phyloP scores from a whole-genome alignment of 2,888 invertebrate species.

The Dryocosmus kuriphilus region DNA sequence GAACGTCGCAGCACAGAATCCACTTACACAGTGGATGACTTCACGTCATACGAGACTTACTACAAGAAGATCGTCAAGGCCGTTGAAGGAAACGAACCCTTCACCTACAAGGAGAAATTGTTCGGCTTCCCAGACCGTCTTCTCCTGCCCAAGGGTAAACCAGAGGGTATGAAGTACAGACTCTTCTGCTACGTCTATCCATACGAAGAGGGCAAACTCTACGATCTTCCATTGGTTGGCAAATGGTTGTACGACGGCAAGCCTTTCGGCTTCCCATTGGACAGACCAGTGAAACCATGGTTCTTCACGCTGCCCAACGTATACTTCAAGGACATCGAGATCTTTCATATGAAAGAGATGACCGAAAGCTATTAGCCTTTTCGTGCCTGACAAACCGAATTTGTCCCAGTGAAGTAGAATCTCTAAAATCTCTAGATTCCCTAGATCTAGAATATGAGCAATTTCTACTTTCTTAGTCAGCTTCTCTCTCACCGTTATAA shows the following conservation, averaged over 20 bases:
- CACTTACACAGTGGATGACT: slow-evolving; percentile 63
- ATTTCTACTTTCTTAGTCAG: background rate
- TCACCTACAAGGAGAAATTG: slow-evolving; percentile 67
- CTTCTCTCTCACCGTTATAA: background rate
- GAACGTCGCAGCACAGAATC: slow-evolving; percentile 70
- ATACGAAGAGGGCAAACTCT: slow-evolving; percentile 78
- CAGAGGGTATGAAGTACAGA: slow-evolving; percentile 82
- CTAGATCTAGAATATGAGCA: background rate
- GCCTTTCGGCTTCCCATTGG: slow-evolving; percentile 81
- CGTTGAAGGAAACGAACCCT: slow-evolving; percentile 70
- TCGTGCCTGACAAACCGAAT: slow-evolving; percentile 21
- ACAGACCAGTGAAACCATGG: slow-evolving; percentile 78
- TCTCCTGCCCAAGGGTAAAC: slow-evolving; percentile 82
- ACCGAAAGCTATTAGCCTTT: slow-evolving; percentile 16
- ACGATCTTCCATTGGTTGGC: slow-evolving; percentile 79
- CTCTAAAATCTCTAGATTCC: slow-evolving; percentile 1
- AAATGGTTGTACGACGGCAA: slow-evolving; percentile 76
- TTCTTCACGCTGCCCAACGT: slow-evolving; percentile 81
- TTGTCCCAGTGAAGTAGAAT: slow-evolving; percentile 14
- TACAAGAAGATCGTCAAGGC: slow-evolving; percentile 70
- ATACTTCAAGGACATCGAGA: slow-evolving; percentile 81
- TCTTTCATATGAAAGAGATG: slow-evolving; percentile 79
- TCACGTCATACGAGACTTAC: slow-evolving; percentile 65
- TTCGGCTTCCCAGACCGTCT: slow-evolving; percentile 80
- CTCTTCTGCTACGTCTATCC: slow-evolving; percentile 82